Base-by-base conservation (phyloP, 2,888 invertebrate species). In the Euplexia lucipara region DNA sequence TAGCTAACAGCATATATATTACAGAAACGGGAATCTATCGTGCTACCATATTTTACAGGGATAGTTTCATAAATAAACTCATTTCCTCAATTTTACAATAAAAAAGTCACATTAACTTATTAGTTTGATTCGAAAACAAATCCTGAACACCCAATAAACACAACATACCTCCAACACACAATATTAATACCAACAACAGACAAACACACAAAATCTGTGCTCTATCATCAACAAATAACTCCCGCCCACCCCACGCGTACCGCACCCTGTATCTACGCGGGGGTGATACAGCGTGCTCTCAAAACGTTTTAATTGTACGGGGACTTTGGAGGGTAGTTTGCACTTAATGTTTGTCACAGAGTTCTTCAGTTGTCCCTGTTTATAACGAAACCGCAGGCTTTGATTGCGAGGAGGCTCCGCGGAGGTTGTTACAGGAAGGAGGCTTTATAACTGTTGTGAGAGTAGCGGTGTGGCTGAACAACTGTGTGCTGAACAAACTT, bases 181-280 rank as follows among this genome's bases (percentile, higher is more conserved):
- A 64, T 53, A 74, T 76, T 70, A 53, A 75, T 69, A 34, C 42
- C 5, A 64, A 71, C 63, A 70, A 74, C 69, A 77, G 60, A 76
- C 74, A 74, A 66, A 70, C 70, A 71, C 83, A 81, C 81, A 71
- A 88, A 91, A 91, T 90, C 91, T 89, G 89, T 85, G 89, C 89
- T 88, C 85, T 84, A 88, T 90, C 89, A 86, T 87, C 87, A 85
- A 84, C 84, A 84, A 86, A 88, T 87, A 88, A 87, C 83, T 78
- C 83, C 81, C 66, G 16, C 34, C 75, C 59, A 44, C 54, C 63
- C 70, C 75, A 67, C 41, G 39, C 35, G 4, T n/a, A n/a, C 74
- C 67, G 37, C 52, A 53, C 10, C 51, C 65, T 71, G 72, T 57
- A 58, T 22, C 45, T 73, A 32, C 42, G 56, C 42, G 56, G 56